Evolutionary conservation across 1,140 invertebrate genomes (phyloP).

Genomic region (Habropoda laboriosa): DNA sequence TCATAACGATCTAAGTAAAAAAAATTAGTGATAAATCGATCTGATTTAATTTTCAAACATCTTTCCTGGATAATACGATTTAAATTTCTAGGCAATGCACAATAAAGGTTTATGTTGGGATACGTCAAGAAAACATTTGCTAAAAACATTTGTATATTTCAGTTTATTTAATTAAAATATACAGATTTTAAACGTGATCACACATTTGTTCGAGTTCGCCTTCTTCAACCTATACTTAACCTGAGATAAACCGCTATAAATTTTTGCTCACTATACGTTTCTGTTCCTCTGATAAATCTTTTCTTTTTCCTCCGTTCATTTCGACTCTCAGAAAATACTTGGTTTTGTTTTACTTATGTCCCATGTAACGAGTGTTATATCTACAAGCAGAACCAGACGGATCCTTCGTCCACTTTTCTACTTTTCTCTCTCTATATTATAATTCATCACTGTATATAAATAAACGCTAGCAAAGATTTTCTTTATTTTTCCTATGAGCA

Average conservation of each 20-base stretch:
- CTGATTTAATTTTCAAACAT: background rate
- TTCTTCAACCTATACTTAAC: slow-evolving; percentile 56
- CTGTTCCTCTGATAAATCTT: slow-evolving; percentile 39
- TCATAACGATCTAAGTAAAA: too few relatives aligned
- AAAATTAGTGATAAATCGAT: background rate
- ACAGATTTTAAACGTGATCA: slow-evolving; percentile 74
- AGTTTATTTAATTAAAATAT: slow-evolving; percentile 77
- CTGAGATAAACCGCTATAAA: slow-evolving; percentile 65
- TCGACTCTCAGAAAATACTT: slow-evolving; percentile 64
- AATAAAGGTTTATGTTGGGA: too few relatives aligned
- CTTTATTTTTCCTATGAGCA: slow-evolving; percentile 15
- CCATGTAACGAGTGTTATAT: slow-evolving; percentile 58
- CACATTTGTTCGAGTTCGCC: slow-evolving; percentile 70
- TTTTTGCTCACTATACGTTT: slow-evolving; percentile 29
- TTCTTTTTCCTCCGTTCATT: slow-evolving; percentile 5
- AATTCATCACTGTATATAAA: slow-evolving; percentile 60
- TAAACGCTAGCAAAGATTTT: slow-evolving; percentile 58
- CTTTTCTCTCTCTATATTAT: slow-evolving; percentile 11
- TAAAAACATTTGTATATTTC: slow-evolving; percentile 50
- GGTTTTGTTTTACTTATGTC: slow-evolving; percentile 29
- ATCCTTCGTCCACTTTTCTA: slow-evolving; percentile 10
- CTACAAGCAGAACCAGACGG: slow-evolving; percentile 49
- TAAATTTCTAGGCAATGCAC: background rate
- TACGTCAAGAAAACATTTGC: slow-evolving; percentile 8
- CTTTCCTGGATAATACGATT: background rate